Evolutionary conservation across 2,888 invertebrate species (phyloP).

Genomic region (Troilus luridus): DNA sequence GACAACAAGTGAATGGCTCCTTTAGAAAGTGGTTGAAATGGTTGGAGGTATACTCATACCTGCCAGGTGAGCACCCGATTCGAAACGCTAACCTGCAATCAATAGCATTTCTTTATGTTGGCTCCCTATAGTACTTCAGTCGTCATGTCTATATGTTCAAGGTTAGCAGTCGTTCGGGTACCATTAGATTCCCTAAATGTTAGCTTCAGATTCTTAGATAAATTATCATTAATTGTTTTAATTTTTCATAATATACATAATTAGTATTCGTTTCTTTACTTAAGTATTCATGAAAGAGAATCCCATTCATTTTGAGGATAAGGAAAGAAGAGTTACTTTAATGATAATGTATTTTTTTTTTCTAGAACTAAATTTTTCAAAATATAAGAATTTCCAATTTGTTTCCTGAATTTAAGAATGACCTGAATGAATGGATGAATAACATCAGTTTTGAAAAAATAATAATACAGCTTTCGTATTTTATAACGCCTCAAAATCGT

Average conservation of each 20-base stretch:
- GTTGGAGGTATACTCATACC: not conserved
- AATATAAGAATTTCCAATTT: too few relatives aligned
- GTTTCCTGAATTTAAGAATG: too few relatives aligned
- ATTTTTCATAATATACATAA: not conserved
- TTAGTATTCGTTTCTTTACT: not conserved
- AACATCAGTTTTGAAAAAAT: too few relatives aligned
- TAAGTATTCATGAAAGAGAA: not conserved
- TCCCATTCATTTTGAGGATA: not conserved
- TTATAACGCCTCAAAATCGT: too few relatives aligned
- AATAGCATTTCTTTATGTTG: constrained; percentile 17
- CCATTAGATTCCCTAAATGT: not conserved
- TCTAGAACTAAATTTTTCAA: too few relatives aligned
- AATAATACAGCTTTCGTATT: too few relatives aligned
- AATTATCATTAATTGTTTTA: not conserved
- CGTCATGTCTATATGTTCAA: not conserved
- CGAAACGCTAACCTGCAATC: constrained; percentile 20
- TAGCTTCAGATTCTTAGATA: not conserved
- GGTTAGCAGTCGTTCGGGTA: not conserved
- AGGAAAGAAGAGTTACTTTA: too few relatives aligned
- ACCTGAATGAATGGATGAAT: too few relatives aligned
- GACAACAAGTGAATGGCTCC: not conserved
- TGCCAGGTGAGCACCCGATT: not conserved
- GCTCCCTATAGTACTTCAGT: not conserved
- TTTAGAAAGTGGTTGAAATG: not conserved
- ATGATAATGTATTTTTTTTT: too few relatives aligned